These are phyloP conservation scores for Sinotaia quadrata DNA, from an alignment of 2,888 invertebrate species.

Conservation along the genomic window DNA sequence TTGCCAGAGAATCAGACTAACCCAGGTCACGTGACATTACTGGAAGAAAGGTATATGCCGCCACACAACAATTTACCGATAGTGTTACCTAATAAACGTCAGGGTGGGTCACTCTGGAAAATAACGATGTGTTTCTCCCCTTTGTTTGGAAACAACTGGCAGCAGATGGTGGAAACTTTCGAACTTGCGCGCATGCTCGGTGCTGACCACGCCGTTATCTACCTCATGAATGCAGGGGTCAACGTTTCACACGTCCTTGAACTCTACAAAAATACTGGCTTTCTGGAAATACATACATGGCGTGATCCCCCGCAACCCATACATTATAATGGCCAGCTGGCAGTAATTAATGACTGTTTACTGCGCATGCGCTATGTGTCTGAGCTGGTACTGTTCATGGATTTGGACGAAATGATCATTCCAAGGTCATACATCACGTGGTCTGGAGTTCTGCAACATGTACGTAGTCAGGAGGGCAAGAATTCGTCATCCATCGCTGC, in stretches of 20 bases:
- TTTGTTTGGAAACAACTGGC: too few species aligned
- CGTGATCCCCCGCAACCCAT: neutral
- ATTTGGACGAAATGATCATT: neutral
- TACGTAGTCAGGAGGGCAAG: neutral
- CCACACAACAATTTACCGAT: too few species aligned
- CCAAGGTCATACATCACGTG: neutral
- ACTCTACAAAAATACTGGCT: neutral
- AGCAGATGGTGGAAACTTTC: neutral
- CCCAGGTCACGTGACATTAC: too few species aligned
- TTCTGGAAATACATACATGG: neutral
- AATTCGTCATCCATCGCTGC: neutral
- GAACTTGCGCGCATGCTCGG: neutral
- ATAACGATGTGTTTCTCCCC: too few species aligned
- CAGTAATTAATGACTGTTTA: conserved; percentile 7
- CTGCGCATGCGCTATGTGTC: conserved; percentile 3
- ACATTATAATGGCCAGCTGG: neutral
- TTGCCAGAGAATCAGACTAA: too few species aligned
- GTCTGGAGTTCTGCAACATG: neutral
- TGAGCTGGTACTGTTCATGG: neutral
- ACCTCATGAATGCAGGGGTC: neutral
- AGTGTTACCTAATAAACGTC: too few species aligned
- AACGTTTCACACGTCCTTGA: neutral
- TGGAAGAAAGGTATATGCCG: too few species aligned
- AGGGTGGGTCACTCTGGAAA: too few species aligned
- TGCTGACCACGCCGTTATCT: neutral